These are phyloP conservation scores for Amphiprion ocellaris DNA, from an alignment of 2,113 vertebrate genomes.

Conservation along the genomic window DNA sequence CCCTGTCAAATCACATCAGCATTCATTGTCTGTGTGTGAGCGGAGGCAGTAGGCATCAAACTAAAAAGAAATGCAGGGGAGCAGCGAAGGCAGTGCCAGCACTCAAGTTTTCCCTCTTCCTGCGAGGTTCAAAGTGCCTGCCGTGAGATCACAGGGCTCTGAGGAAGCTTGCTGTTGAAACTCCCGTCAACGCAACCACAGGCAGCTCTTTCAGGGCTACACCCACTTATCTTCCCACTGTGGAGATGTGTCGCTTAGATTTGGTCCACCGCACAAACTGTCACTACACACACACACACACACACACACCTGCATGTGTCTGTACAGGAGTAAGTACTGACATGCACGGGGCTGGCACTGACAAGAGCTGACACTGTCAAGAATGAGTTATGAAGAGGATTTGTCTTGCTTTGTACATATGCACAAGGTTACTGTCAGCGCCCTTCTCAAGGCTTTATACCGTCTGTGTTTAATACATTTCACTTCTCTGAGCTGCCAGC, in stretches of 20 bases:
- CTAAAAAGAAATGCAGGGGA: conserved; percentile 31
- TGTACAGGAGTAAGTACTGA: conserved; percentile 27
- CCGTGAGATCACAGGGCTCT: conserved; percentile 51
- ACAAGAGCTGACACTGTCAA: conserved; percentile 39
- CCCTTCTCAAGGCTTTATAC: conserved; percentile 1
- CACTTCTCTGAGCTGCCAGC: background rate
- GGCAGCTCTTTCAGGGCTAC: conserved; percentile 59
- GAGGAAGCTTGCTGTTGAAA: conserved; percentile 59
- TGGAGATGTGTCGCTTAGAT: conserved; percentile 54
- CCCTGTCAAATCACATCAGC: conserved; percentile 49
- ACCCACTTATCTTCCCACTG: conserved; percentile 58
- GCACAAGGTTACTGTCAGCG: conserved; percentile 14
- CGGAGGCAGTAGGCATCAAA: conserved; percentile 35
- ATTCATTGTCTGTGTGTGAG: conserved; percentile 24
- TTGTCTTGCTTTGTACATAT: conserved; percentile 14
- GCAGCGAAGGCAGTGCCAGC: conserved; percentile 20
- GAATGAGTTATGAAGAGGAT: conserved; percentile 36
- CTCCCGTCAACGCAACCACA: conserved; percentile 61
- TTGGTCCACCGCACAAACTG: conserved; percentile 54
- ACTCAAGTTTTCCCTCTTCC: conserved; percentile 40
- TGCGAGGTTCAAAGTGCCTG: conserved; percentile 47
- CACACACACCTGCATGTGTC: conserved; percentile 32
- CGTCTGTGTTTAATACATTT: background rate
- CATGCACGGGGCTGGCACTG: conserved; percentile 33
- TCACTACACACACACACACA: conserved; percentile 26